Base-by-base conservation (phyloP, 2,113 vertebrate species). In the Oostethus manadensis region DNA sequence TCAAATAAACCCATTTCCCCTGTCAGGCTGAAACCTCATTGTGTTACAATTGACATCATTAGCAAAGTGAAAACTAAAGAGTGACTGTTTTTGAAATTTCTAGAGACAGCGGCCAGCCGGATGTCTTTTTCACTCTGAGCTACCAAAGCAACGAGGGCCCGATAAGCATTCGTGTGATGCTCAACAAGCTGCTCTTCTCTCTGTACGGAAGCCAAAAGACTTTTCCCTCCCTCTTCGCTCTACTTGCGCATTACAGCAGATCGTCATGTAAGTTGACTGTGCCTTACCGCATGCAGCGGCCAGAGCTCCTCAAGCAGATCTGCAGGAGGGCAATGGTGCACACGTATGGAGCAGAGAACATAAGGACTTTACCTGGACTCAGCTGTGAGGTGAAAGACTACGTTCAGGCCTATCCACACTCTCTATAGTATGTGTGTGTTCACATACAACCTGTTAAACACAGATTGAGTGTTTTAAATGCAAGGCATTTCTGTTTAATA, bases 41-140 rank as follows among this genome's bases (percentile, higher is more conserved):
- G 23, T 26, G 23, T 26, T 26, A 26, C 23, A 26, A 5, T 26
- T 26, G 2, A 26, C 23, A 5, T 26, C 23, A 26, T 26, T 26
- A 5, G 3, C 23, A 26, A 26, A 26, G 23, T 26, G 23, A 26
- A 26, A 4, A 42, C 38, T 35, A 40, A n/a, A 51, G 10, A 49
- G 23, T 69, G 47, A 75, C 16, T 1, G 1, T 18, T 7, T 61
- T 10, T 26, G 23, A 11, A 14, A 54, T 51, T 17, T 74, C 75
- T 82, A 92, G 97, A 64, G 96, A 99, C 89, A 99, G 97, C 69
- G 89, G 89, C 3, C 95, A 98, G 48, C 82, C 90, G 15, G 92
- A 98, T 56, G 92, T 94, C 44, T 98, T 99, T 86, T 98, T 98
- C 86, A 93, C 95, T 3, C 90, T 99, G 64, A 99, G 97, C 76